Conservation (phyloP, 2,113 vertebrate genomes). For the Gnathonemus longibarbis region DNA sequence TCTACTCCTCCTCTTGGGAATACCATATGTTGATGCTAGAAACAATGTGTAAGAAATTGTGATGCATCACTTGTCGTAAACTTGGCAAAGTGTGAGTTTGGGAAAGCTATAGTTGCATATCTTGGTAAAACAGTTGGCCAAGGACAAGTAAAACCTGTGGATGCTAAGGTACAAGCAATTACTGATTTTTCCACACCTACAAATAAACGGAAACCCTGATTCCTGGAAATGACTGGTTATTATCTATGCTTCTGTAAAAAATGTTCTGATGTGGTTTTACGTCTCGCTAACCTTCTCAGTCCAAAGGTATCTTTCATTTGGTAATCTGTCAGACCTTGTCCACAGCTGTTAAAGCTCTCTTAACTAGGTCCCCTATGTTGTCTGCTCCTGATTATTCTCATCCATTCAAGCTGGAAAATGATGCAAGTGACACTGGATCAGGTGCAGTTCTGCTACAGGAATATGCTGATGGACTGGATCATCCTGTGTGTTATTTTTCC, state of each 20-base stretch:
- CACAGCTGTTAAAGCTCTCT: not conserved
- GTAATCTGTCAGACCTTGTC: not conserved
- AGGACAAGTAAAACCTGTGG: not conserved
- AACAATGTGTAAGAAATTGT: no score
- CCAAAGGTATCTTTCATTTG: not conserved
- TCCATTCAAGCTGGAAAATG: not conserved
- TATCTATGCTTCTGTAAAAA: not conserved
- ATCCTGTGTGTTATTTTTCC: not conserved
- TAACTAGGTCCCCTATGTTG: not conserved
- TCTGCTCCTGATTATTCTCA: not conserved
- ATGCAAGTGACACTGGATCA: not conserved
- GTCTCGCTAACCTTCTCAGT: not conserved
- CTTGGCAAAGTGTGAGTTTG: not conserved
- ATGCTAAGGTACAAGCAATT: not conserved
- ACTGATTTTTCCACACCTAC: not conserved
- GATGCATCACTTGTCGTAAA: not conserved
- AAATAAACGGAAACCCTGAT: not conserved
- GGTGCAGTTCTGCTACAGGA: not conserved
- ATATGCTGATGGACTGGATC: not conserved
- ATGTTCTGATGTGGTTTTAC: not conserved
- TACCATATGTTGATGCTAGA: no score
- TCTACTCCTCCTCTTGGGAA: no score
- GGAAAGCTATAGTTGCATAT: not conserved
- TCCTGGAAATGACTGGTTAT: not conserved
- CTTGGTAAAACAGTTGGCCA: not conserved